Evolutionary conservation across 2,797 vertebrate species (phyloP), one percentile per base, ranked within the genome.

Genomic region (Fundulus diaphanus): DNA sequence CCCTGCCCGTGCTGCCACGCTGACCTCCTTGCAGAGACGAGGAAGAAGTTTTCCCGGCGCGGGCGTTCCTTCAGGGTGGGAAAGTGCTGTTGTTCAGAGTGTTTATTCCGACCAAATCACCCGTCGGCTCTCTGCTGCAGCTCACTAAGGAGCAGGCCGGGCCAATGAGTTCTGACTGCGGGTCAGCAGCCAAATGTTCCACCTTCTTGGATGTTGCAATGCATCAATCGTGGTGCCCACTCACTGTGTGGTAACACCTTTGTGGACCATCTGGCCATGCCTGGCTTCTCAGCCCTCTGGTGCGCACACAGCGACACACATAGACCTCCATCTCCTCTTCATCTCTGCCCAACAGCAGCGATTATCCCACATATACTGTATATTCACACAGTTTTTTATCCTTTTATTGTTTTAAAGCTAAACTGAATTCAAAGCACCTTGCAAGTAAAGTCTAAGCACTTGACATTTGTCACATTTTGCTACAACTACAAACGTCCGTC

Each of bases 151-250:
- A 87, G 88, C 82, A 91, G 87, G 86, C 89, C 81, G 90, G 87
- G 88, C 88, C 88, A 78, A 89, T 82, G 92, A 90, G 90, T 87
- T 94, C 92, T 92, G 92, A 94, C 93, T 95, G 92, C 91, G 87
- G 93, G 93, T 94, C 93, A 94, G 92, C 89, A 92, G 93, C 94
- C 93, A 95, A 95, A 95, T 95, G 94, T 94, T 95, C 93, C 93
- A 93, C 93, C 93, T 94, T 94, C 94, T 92, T 93, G 93, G 87
- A 94, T 93, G 94, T 94, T 94, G 88, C 88, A 91, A 90, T 92
- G 93, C 90, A 95, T 94, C 93, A 94, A 93, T 95, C 93, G 86
- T 80, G 22, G 82, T 94, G 94, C 91, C 90, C 93, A 94, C 90
- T 95, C 90, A 94, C 90, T 92, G 94, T 94, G 92, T 68, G 79